Evolutionary conservation across 2,797 vertebrate genomes (phyloP).

Genomic region (Steatocranus sp.): DNA sequence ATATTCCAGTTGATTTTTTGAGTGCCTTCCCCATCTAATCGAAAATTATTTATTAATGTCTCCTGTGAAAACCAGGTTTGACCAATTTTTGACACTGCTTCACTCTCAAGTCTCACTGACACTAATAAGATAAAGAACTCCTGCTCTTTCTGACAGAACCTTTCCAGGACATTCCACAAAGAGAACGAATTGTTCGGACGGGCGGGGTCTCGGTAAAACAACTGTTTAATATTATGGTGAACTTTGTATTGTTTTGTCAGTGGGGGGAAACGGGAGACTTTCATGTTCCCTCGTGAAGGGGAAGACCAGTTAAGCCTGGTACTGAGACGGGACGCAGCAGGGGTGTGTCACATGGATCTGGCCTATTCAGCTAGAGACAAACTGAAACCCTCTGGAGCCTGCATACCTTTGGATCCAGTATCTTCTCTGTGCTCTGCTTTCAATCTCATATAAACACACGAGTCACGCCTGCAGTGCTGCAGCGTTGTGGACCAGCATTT

Average conservation of each 20-base stretch:
- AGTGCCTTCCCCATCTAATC: not conserved
- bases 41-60: not conserved
- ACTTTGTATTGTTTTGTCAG: constrained; percentile 45
- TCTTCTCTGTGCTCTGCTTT: constrained; percentile 29
- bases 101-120: not conserved
- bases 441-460: constrained; percentile 37
- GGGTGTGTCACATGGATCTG: constrained; percentile 26
- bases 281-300: constrained; percentile 19
- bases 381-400: constrained; percentile 33
- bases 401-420: constrained; percentile 48
- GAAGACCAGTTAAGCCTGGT: constrained; percentile 9
- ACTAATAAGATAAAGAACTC: not conserved
- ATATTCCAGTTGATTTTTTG: not conserved
- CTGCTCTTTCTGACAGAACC: not conserved
- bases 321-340: constrained; percentile 19
- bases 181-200: constrained; percentile 9
- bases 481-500: not conserved
- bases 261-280: constrained; percentile 31
- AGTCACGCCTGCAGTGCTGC: constrained; percentile 35
- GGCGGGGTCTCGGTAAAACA: constrained; percentile 32
- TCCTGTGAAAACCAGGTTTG: not conserved
- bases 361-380: constrained; percentile 4
- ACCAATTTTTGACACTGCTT: not conserved
- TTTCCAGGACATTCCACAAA: constrained; percentile 14
- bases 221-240: constrained; percentile 37